Evolutionary conservation across 2,113 vertebrate genomes (phyloP).

Genomic region (Meles meles): DNA sequence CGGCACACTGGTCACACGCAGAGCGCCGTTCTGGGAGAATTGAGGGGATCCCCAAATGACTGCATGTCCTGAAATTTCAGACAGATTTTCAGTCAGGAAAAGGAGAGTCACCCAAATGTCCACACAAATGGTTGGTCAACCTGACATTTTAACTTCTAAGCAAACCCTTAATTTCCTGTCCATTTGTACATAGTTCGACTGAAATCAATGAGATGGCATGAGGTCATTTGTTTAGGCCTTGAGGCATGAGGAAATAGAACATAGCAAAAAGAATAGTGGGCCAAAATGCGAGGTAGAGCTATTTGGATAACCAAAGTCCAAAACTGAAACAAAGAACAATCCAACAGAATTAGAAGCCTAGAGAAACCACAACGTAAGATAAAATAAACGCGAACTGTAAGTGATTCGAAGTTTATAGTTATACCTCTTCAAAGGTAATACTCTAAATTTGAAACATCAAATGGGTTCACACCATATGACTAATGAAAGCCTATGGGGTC

Average conservation of each 20-base stretch:
- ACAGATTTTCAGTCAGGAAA: neutral
- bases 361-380: neutral
- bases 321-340: neutral
- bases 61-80: neutral
- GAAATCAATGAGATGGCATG: conserved; percentile 20
- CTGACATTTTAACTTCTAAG: conserved; percentile 8
- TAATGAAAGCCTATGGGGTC: neutral
- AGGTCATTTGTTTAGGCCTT: conserved; percentile 7
- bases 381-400: neutral
- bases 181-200: neutral
- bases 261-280: neutral
- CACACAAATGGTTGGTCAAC: neutral
- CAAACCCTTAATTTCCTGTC: conserved; percentile 1
- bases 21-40: neutral
- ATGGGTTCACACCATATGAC: neutral
- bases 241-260: neutral
- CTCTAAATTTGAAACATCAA: neutral
- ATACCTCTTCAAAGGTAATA: neutral
- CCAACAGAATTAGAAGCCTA: neutral
- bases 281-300: neutral
- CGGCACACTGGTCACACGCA: neutral
- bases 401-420: neutral
- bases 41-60: neutral
- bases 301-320: neutral
- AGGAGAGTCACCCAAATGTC: neutral